These are phyloP conservation scores for Acrobasis consociella DNA, from an alignment of 2,888 invertebrate species.

Conservation along the genomic window DNA sequence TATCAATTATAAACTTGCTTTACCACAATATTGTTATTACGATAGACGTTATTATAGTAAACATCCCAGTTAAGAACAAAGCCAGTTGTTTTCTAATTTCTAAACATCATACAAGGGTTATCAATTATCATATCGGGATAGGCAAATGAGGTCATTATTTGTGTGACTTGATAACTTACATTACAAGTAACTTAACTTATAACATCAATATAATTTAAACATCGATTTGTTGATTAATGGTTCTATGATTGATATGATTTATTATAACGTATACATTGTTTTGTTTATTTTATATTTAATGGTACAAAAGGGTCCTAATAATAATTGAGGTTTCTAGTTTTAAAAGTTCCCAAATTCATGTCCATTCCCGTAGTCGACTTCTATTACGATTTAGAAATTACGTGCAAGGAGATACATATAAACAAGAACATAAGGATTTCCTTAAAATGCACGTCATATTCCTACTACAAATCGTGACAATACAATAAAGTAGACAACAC, in stretches of 20 bases:
- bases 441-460: background rate
- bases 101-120: background rate
- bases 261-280: too few species aligned
- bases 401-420: too few species aligned
- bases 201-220: background rate
- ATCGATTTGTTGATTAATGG: too few species aligned
- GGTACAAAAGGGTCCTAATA: too few species aligned
- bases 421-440: too few species aligned
- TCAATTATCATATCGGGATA: background rate
- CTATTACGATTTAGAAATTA: too few species aligned
- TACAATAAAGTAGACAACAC: background rate
- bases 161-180: background rate
- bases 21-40: background rate
- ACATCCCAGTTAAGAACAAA: background rate
- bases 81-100: background rate
- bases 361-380: too few species aligned
- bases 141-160: background rate
- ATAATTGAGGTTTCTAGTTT: too few species aligned
- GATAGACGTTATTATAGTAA: slow-evolving; percentile 2
- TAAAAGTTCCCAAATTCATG: too few species aligned
- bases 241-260: too few species aligned
- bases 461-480: background rate
- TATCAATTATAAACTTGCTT: background rate
- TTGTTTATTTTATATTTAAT: too few species aligned
- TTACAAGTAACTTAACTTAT: background rate